Conservation (phyloP, 2,797 vertebrate species). For the Halcyon chelicuti region DNA sequence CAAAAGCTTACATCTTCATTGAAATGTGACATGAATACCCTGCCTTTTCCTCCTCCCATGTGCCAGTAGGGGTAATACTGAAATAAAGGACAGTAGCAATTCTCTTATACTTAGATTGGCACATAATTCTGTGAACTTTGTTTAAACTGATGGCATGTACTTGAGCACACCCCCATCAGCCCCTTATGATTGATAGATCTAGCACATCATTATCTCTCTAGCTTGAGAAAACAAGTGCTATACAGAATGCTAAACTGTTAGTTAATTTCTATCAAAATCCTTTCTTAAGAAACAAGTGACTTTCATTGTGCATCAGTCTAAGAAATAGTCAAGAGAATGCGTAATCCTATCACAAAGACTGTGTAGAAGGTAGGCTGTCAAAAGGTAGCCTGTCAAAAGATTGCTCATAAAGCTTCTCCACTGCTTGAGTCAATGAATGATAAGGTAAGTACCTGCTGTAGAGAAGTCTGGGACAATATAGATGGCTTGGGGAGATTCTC, state of each 20-base stretch:
- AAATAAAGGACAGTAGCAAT: not conserved
- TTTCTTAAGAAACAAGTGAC: not conserved
- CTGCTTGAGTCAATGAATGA: accelerated
- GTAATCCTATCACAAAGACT: not conserved
- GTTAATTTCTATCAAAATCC: not conserved
- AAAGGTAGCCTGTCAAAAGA: not conserved
- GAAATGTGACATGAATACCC: not conserved
- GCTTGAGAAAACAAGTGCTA: not conserved
- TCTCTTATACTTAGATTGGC: not conserved
- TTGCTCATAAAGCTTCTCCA: not conserved
- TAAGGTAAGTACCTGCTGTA: not conserved
- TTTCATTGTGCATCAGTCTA: not conserved
- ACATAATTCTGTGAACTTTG: not conserved
- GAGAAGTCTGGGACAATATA: constrained; percentile 27
- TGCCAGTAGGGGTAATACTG: not conserved
- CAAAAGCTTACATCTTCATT: not conserved
- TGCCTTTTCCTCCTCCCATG: not conserved
- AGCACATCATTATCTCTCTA: not conserved
- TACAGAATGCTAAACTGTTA: not conserved
- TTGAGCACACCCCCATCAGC: not conserved
- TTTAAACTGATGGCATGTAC: not conserved
- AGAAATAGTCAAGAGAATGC: not conserved
- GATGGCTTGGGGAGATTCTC: constrained; percentile 45
- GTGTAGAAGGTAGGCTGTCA: not conserved
- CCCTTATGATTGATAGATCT: not conserved